Base-by-base conservation (phyloP, 1,140 invertebrate genomes). In the Pectinophora gossypiella region DNA sequence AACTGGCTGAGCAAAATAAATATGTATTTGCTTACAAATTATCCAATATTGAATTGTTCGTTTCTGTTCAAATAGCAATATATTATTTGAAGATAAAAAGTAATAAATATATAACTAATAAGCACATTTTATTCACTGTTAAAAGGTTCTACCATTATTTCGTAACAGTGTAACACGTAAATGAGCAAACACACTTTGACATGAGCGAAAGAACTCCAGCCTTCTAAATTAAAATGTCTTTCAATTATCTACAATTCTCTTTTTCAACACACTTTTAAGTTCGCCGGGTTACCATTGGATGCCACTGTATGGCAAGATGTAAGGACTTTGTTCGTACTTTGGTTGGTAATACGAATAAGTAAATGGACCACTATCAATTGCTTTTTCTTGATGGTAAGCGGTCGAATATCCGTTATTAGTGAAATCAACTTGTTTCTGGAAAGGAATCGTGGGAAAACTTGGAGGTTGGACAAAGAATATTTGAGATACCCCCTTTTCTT, bases 241-340 rank as follows among this genome's bases (percentile, higher is more conserved):
- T n/a, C n/a, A n/a, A n/a, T n/a, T n/a, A n/a, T n/a, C n/a, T n/a
- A 23, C 22, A 23, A 4, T 5, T 9, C 27, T 12, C 27, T 32
- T 32, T 83, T 32, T 12, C 4, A 23, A 23, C 9, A 32, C 27
- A 9, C n/a, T 32, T 32, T 9, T 32, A 9, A 32, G n/a, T 32
- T 32, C 9, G 27, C 27, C 9, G 2, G 9, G 27, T 7, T 32
- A 32, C 27, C 27, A 32, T n/a, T 32, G 27, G 27, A 12, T 32
- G 6, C 27, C 27, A 1, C 9, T 32, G 7, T 32, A 12, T 7
- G 27, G 27, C 6, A 32, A 1, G n/a, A 32, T 9, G n/a, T 32
- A 3, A 3, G 27, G 6, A n/a, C 1, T 12, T 7, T 2, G 27
- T 9, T 32, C 9, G n/a, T 12, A 9, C n/a, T 32, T 32, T 32